Percentiles rank a stretch among this genome's conserved stretches.
These are phyloP conservation scores for Gymnosoma rotundatum DNA, from an alignment of 2,888 invertebrate genomes.

Conservation along the genomic window DNA sequence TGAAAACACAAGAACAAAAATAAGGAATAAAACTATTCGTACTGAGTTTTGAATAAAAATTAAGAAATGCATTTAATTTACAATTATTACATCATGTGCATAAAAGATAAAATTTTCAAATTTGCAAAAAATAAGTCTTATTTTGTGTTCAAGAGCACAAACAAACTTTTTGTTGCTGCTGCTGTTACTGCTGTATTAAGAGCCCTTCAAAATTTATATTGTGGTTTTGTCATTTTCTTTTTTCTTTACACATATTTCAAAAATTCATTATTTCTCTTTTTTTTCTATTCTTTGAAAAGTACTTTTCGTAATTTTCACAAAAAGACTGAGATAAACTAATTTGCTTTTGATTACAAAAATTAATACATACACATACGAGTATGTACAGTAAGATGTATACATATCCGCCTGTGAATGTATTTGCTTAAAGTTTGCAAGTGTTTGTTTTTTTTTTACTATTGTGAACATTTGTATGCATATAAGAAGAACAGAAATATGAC, in stretches of 20 bases:
- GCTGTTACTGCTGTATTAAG: slow-evolving; percentile 21
- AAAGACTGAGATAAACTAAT: slow-evolving; percentile 71
- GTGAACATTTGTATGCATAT: neutral
- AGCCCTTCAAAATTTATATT: slow-evolving; percentile 50
- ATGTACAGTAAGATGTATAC: slow-evolving; percentile 60
- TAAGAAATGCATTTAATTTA: slow-evolving; percentile 56
- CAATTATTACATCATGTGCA: slow-evolving; percentile 59
- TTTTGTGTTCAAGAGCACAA: slow-evolving; percentile 7
- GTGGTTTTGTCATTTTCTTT: slow-evolving; percentile 63
- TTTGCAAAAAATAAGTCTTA: neutral
- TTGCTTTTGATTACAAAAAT: slow-evolving; percentile 72
- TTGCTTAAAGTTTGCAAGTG: slow-evolving; percentile 74
- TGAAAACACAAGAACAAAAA: slow-evolving; percentile 4
- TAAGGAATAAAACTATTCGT: slow-evolving; percentile 12
- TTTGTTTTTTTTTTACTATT: slow-evolving; percentile 20
- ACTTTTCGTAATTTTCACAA: slow-evolving; percentile 58
- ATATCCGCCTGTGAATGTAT: slow-evolving; percentile 55
- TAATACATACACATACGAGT: slow-evolving; percentile 61
- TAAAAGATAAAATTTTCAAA: slow-evolving; percentile 31
- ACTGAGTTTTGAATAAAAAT: slow-evolving; percentile 32
- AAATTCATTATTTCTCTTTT: slow-evolving; percentile 44
- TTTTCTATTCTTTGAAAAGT: slow-evolving; percentile 21
- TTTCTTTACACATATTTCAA: slow-evolving; percentile 19
- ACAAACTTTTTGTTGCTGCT: slow-evolving; percentile 16
- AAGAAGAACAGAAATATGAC: slow-evolving; percentile 29